Percentiles rank a stretch among this genome's conserved stretches.
These are phyloP conservation scores for Cottus gobio DNA, from an alignment of 2,113 vertebrate genomes.

Conservation along the genomic window DNA sequence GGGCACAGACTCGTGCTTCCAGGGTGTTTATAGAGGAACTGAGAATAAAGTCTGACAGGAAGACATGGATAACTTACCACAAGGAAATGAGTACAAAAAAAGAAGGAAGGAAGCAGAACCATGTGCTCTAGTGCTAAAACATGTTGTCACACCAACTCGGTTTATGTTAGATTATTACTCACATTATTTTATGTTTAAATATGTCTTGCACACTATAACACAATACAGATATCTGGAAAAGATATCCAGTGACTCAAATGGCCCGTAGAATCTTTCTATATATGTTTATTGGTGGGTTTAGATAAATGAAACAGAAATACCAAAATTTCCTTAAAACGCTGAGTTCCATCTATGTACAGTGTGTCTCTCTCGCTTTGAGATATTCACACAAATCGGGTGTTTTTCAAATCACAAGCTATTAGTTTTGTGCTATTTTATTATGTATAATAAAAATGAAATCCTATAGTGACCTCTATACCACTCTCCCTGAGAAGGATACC, in stretches of 20 bases:
- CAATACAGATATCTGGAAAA: background rate
- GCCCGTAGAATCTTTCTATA: background rate
- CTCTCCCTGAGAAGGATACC: slow-evolving; percentile 34
- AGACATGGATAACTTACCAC: background rate
- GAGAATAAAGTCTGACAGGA: background rate
- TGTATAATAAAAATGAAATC: background rate
- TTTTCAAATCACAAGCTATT: background rate
- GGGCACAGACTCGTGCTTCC: background rate
- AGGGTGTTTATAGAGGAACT: background rate
- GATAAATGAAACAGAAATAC: background rate
- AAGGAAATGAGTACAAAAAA: background rate
- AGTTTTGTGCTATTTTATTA: background rate
- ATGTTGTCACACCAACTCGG: background rate
- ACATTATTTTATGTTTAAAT: background rate
- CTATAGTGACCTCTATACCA: slow-evolving; percentile 34
- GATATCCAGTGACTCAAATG: background rate
- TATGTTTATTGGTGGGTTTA: background rate
- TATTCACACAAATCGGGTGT: background rate
- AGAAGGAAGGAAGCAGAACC: background rate
- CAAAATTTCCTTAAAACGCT: background rate
- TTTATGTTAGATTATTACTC: background rate
- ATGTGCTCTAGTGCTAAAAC: background rate
- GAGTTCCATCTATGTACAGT: too few species aligned
- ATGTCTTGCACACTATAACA: background rate
- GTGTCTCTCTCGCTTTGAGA: background rate